Base-by-base conservation (phyloP, 2,797 vertebrate species). In the Manis pentadactyla region DNA sequence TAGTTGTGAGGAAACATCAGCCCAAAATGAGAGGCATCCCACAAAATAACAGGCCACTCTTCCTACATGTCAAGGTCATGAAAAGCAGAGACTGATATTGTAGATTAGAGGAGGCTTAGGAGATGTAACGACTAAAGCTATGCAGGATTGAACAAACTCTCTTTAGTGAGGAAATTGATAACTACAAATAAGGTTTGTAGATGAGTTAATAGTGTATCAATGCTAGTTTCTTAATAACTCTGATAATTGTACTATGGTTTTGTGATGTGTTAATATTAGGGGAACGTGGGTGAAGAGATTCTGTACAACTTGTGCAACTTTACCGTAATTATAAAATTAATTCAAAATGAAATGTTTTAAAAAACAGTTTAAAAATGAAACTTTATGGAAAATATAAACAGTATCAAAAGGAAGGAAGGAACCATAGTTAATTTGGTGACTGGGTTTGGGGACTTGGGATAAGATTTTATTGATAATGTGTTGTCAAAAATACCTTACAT, bases 321-420 rank as follows among this genome's bases (percentile, higher is more conserved):
- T 95, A 59, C 49, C 68, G 18, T 55, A 87, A 96, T 57, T 42
- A 77, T 12, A 71, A 82, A 77, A 82, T 94, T 69, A 91, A 69
- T 81, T 90, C 0, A 34, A 92, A 92, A 61, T 68, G 77, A 86
- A 68, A 84, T 83, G 12, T 78, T 92, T 84, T 13, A 25, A 78
- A 89, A 75, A 59, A 10, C 37, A 15, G 8, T 81, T 90, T 75
- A 89, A 88, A 91, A 66, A 77, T 92, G 53, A 77, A 89, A 93
- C 66, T 95, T 84, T 75, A 17, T 61, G n/a, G 49, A 71, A 96
- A 83, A 75, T 59, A 77, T n/a, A 91, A 89, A 31, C n/a, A 14
- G n/a, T 86, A 61, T 29, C 23, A 21, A 51, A 92, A 96, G 34
- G 27, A 69, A 79, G 15, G 46, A 59, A 71, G 27, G 63, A 94